phyloP scores from a whole-genome alignment of 1,140 invertebrate genomes.

The Marisa cornuarietis region DNA sequence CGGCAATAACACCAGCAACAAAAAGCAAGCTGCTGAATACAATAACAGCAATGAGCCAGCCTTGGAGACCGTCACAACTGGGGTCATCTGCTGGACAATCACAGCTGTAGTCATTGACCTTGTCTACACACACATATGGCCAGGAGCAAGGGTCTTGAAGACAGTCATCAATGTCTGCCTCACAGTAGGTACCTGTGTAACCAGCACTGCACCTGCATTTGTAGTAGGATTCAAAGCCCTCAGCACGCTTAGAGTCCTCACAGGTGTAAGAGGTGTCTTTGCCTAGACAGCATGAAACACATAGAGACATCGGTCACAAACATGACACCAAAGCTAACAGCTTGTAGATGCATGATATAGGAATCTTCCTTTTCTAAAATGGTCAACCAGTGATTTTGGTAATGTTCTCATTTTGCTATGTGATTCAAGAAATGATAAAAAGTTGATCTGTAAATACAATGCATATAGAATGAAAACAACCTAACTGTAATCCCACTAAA shows the following conservation, averaged over 20 bases:
- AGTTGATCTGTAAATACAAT: too few relatives aligned
- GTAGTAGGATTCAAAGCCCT: slow-evolving; percentile 68
- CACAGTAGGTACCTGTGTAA: slow-evolving; percentile 85
- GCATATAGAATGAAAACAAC: too few relatives aligned
- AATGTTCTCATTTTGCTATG: too few relatives aligned
- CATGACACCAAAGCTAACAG: too few relatives aligned
- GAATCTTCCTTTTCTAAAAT: too few relatives aligned
- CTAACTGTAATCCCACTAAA: too few relatives aligned
- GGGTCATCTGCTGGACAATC: slow-evolving; percentile 31
- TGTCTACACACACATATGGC: slow-evolving; percentile 34
- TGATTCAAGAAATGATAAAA: too few relatives aligned
- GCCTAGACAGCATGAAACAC: too few relatives aligned
- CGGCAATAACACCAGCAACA: slow-evolving; percentile 20
- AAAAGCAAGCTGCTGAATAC: slow-evolving; percentile 26
- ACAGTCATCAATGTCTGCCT: slow-evolving; percentile 75
- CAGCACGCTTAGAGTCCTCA: slow-evolving; percentile 19
- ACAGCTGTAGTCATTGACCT: slow-evolving; percentile 33
- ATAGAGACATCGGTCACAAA: too few relatives aligned
- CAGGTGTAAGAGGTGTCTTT: slow-evolving; percentile 26
- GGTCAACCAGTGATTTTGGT: too few relatives aligned
- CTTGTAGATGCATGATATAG: too few relatives aligned
- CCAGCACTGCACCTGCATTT: slow-evolving; percentile 87
- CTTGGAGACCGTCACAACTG: slow-evolving; percentile 29
- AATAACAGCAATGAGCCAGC: slow-evolving; percentile 38
- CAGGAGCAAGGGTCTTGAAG: slow-evolving; percentile 83